Conservation (phyloP, 1,140 invertebrate genomes). For the Drosophila hydei region DNA sequence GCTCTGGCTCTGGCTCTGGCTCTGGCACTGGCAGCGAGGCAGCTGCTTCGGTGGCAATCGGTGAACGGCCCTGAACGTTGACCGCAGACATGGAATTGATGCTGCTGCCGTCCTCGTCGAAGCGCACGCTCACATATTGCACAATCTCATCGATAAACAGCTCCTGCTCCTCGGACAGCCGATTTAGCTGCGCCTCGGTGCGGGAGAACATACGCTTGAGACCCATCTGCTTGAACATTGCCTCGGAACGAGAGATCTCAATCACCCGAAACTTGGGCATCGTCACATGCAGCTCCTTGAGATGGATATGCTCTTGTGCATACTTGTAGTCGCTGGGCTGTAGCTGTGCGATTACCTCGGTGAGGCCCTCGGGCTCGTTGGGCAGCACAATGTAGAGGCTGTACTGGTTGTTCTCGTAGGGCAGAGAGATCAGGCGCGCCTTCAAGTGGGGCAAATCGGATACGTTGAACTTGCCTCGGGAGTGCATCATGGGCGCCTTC, state of each 20-base stretch:
- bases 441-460: constrained; percentile 85
- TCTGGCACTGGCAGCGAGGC: constrained; percentile 52
- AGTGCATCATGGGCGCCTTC: constrained; percentile 85
- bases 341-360: constrained; percentile 67
- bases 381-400: constrained; percentile 85
- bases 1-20: constrained; percentile 50
- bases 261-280: constrained; percentile 80
- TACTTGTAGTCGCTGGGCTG: constrained; percentile 63
- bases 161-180: constrained; percentile 85
- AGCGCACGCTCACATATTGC: constrained; percentile 86
- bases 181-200: constrained; percentile 85
- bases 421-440: constrained; percentile 85
- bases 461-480: constrained; percentile 85
- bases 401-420: constrained; percentile 86
- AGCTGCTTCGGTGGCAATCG: constrained; percentile 25
- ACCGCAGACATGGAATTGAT: constrained; percentile 64
- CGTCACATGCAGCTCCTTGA: constrained; percentile 62
- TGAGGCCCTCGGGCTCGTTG: constrained; percentile 85
- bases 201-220: constrained; percentile 86
- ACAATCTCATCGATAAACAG: constrained; percentile 87
- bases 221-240: constrained; percentile 84
- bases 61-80: constrained; percentile 54
- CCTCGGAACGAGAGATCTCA: constrained; percentile 77
- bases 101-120: constrained; percentile 84
- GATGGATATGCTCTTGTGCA: constrained; percentile 36